Base-by-base conservation (phyloP, 2,113 vertebrate species). In the Phyllostomus hastatus region DNA sequence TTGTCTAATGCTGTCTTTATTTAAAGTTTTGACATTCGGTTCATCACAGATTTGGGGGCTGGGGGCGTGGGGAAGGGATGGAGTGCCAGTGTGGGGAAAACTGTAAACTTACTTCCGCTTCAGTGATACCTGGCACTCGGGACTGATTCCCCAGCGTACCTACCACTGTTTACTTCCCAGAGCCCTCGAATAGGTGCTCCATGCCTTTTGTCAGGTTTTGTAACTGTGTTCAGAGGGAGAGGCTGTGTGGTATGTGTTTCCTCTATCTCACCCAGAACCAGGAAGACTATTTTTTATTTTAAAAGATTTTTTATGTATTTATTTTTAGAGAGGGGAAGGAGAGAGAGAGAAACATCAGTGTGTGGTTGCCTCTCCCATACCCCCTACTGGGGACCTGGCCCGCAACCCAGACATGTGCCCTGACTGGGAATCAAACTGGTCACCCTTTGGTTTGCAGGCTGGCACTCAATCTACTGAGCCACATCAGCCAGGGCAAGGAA, bases 21-120 rank as follows among this genome's bases (percentile, higher is more conserved):
- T 82, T 70, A 95, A 81, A 96, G 52, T 52, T 76, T 72, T 95
- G 76, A 35, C 81, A 50, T 73, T 88, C 82, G 90, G 41, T 87
- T 83, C 41, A 69, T 87, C 31, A 88, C 17, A 70, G 28, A 22
- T 50, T 75, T 67, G 72, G 24, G 26, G 28, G 72, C 26, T n/a
- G 4, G 28, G 35, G 6, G n/a, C 2, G 3, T 61, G 59, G 57
- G 57, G 24, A 59, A 4, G 15, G 4, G 15, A 6, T 79, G 16
- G 59, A 81, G 22, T 38, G 33, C 35, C 26, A 19, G 59, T 72
- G 11, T 89, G 35, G 16, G 85, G 72, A 24, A 90, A 69, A 61
- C 57, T 8, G 35, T 84, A 38, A 83, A 75, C 70, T 93, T 28
- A 66, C 17, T 84, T 73, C 33, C 52, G 17, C 66, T 85, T 94